These are phyloP conservation scores for Agrypnia vestita DNA, from an alignment of 1,140 invertebrate species.

Conservation along the genomic window DNA sequence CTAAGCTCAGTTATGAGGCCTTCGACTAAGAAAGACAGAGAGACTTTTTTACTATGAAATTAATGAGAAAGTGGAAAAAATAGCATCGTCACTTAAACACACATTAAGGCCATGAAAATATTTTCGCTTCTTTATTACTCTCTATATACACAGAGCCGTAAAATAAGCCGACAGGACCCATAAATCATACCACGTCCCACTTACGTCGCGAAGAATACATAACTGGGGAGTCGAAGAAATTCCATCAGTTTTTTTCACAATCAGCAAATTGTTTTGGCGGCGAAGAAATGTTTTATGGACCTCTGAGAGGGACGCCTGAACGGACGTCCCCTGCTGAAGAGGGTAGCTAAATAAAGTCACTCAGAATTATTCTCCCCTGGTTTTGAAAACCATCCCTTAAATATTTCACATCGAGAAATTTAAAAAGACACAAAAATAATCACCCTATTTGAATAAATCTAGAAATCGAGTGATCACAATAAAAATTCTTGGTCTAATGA, in stretches of 20 bases:
- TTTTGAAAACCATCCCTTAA: not conserved
- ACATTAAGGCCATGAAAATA: not conserved
- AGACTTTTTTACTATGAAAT: not conserved
- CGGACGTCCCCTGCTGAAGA: too few species aligned
- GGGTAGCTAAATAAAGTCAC: too few species aligned
- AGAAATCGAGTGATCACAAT: too few species aligned
- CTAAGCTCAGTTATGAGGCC: too few species aligned
- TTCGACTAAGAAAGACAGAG: too few species aligned
- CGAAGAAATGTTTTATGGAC: constrained; percentile 8
- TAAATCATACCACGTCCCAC: constrained; percentile 29
- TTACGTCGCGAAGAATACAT: not conserved
- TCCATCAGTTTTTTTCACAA: constrained; percentile 22
- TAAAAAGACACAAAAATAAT: too few species aligned
- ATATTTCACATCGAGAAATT: too few species aligned
- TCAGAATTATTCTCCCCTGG: not conserved
- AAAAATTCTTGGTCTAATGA: too few species aligned
- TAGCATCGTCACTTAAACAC: not conserved
- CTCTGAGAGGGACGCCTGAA: not conserved
- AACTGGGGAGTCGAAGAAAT: not conserved
- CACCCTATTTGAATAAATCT: too few species aligned
- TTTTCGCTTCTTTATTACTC: not conserved
- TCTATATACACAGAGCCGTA: not conserved
- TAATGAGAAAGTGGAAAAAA: not conserved
- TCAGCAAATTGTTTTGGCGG: constrained; percentile 7
- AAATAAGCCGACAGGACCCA: not conserved